A percentile compares a stretch with the other conserved stretches of the same genome.
Evolutionary conservation across 1,140 invertebrate species (phyloP).

Genomic region (Drosophila ironensis): DNA sequence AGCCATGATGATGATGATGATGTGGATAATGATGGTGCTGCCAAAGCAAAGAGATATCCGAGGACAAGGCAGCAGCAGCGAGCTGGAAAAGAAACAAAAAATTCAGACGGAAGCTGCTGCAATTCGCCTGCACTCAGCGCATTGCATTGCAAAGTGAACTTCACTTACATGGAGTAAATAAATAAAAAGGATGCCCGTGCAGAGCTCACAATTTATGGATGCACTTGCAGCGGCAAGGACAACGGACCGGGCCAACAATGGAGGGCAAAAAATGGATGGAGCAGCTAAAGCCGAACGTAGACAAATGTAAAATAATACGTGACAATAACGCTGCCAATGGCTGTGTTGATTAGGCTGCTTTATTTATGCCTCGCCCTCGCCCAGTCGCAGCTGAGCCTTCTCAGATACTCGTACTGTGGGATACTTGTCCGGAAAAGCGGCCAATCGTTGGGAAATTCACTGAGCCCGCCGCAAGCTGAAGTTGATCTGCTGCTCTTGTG

Average conservation of each 20-base stretch:
- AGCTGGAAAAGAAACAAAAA: constrained; percentile 13
- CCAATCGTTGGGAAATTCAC: constrained; percentile 55
- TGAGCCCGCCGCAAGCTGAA: constrained; percentile 56
- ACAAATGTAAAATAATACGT: constrained; percentile 74
- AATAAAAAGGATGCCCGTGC: constrained; percentile 53
- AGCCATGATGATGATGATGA: constrained; percentile 12
- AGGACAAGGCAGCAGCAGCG: background rate
- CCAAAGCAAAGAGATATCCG: constrained; percentile 9
- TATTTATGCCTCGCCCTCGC: constrained; percentile 55
- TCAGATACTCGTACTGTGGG: background rate
- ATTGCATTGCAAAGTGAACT: constrained; percentile 56
- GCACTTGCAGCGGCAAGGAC: constrained; percentile 39
- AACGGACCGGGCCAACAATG: constrained; percentile 8
- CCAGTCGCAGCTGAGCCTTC: constrained; percentile 1
- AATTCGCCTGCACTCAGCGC: constrained; percentile 57
- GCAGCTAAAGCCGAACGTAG: constrained; percentile 44
- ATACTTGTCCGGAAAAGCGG: background rate
- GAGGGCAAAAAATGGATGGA: background rate
- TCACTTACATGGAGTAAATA: constrained; percentile 67
- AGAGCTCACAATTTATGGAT: constrained; percentile 50
- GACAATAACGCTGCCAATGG: constrained; percentile 70
- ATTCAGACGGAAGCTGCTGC: constrained; percentile 11
- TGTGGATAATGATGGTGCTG: constrained; percentile 6
- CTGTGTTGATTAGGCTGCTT: constrained; percentile 67
- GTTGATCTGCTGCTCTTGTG: constrained; percentile 61